Evolutionary conservation across 2,888 invertebrate species (phyloP).

Genomic region (Drosophila flavopinicola): DNA sequence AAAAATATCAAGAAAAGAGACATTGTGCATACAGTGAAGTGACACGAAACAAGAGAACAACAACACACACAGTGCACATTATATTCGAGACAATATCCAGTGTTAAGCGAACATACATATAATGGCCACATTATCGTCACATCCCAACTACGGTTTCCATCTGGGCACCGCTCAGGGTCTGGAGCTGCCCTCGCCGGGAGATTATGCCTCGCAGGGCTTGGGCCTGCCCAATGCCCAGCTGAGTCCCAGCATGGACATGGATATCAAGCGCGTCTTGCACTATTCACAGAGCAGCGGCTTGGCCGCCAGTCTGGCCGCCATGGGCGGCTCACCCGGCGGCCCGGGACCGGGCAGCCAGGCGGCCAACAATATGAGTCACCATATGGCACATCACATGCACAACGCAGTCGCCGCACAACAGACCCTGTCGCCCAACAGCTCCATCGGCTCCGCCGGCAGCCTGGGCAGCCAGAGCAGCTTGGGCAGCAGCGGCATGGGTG

Average conservation of each 20-base stretch:
- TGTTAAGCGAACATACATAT: slow-evolving; percentile 40
- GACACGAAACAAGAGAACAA: slow-evolving; percentile 33
- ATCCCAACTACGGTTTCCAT: slow-evolving; percentile 84
- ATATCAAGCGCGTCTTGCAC: slow-evolving; percentile 84
- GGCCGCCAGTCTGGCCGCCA: slow-evolving; percentile 83
- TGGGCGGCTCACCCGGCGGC: slow-evolving; percentile 83
- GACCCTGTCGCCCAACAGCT: slow-evolving; percentile 82
- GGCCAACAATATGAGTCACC: slow-evolving; percentile 81
- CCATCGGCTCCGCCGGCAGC: slow-evolving; percentile 77
- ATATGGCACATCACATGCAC: slow-evolving; percentile 76
- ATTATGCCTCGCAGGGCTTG: slow-evolving; percentile 82
- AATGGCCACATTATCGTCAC: slow-evolving; percentile 84
- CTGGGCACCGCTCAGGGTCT: slow-evolving; percentile 80
- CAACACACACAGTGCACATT: slow-evolving; percentile 33
- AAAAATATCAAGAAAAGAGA: slow-evolving; percentile 30
- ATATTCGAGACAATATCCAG: slow-evolving; percentile 31
- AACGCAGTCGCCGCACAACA: slow-evolving; percentile 75
- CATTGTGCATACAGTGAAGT: slow-evolving; percentile 50
- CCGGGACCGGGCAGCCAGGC: slow-evolving; percentile 80
- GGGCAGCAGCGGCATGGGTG: slow-evolving; percentile 71
- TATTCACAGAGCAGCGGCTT: slow-evolving; percentile 82
- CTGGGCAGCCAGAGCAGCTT: slow-evolving; percentile 68
- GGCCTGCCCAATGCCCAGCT: slow-evolving; percentile 74
- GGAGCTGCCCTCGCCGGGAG: slow-evolving; percentile 83
- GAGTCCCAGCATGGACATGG: slow-evolving; percentile 81